Evolutionary conservation across 2,113 vertebrate genomes (phyloP).

Genomic region (Ophiodon elongatus): DNA sequence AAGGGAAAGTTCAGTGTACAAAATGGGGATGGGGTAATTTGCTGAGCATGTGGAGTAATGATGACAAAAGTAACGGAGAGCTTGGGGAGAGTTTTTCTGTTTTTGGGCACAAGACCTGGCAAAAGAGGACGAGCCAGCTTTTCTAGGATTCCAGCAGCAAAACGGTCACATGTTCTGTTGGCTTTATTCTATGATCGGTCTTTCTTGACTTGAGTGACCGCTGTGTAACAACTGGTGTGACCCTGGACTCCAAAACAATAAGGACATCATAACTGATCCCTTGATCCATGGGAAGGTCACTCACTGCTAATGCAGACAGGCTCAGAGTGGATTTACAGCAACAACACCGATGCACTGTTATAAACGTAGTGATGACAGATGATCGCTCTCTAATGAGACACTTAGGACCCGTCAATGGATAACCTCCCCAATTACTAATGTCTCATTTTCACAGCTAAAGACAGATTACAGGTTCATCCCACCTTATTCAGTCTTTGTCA

Average conservation of each 20-base stretch:
- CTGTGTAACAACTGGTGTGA: constrained; percentile 30
- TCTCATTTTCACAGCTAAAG: not conserved
- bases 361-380: not conserved
- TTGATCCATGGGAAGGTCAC: constrained; percentile 42
- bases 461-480: not conserved
- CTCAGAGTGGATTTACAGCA: constrained; percentile 33
- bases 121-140: constrained; percentile 5
- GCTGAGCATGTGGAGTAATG: constrained; percentile 20
- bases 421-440: not conserved
- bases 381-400: not conserved
- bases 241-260: constrained; percentile 41
- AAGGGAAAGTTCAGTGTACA: constrained; percentile 7
- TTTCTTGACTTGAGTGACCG: constrained; percentile 31
- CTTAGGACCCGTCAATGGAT: not conserved
- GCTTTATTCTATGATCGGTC: constrained; percentile 38
- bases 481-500: not conserved
- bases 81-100: not conserved
- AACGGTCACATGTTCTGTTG: constrained; percentile 19
- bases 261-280: constrained; percentile 42
- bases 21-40: constrained; percentile 3
- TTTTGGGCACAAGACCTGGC: constrained; percentile 22
- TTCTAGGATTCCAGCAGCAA: constrained; percentile 12
- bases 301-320: constrained; percentile 29
- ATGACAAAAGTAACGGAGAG: constrained; percentile 14
- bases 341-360: not conserved